A percentile compares a stretch with the other conserved stretches of the same genome.
These are phyloP conservation scores for Acyrthosiphon pisum DNA, from an alignment of 1,140 invertebrate genomes.

Conservation along the genomic window DNA sequence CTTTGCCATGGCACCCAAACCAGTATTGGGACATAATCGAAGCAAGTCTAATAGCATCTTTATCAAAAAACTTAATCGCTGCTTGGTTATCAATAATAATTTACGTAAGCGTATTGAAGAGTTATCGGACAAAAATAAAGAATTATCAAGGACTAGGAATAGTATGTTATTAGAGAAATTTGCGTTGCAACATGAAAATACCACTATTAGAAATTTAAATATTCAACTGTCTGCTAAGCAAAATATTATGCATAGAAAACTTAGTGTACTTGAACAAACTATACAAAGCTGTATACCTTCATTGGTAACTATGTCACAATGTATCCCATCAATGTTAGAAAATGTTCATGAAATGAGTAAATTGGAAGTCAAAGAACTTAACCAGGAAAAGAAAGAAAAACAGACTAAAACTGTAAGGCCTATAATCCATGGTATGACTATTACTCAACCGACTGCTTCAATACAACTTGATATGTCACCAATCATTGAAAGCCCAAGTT, in stretches of 20 bases:
- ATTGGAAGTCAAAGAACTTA: background rate
- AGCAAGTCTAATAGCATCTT: background rate
- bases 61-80: slow-evolving; percentile 31
- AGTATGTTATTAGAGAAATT: slow-evolving; percentile 28
- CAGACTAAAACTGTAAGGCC: slow-evolving; percentile 16
- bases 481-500: slow-evolving; percentile 23
- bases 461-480: background rate
- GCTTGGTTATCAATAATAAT: background rate
- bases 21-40: background rate
- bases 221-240: background rate
- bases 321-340: slow-evolving; percentile 15
- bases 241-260: background rate
- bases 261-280: background rate
- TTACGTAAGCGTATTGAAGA: background rate
- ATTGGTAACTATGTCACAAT: slow-evolving; percentile 38
- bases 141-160: slow-evolving; percentile 28
- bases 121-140: slow-evolving; percentile 6
- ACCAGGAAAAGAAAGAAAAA: background rate
- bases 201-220: slow-evolving; percentile 18
- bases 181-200: slow-evolving; percentile 4
- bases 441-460: background rate
- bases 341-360: slow-evolving; percentile 13
- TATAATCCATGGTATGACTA: slow-evolving; percentile 14
- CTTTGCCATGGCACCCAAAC: background rate
- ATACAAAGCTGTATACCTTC: slow-evolving; percentile 20